Conservation (phyloP, 2,888 invertebrate genomes). For the Elgonia sp. region DNA sequence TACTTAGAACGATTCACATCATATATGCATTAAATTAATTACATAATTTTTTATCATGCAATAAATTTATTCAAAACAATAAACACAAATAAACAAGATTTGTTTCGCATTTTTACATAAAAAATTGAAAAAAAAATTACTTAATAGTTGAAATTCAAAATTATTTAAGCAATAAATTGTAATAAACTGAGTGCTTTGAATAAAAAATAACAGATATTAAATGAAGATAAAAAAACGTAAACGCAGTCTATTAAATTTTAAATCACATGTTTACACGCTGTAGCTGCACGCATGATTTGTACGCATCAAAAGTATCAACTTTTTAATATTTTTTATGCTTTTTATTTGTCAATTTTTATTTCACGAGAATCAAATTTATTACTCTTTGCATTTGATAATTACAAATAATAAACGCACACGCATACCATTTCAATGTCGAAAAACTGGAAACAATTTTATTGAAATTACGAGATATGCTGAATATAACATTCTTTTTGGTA, state of each 20-base stretch:
- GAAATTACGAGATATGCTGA: slow-evolving; percentile 45
- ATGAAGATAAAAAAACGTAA: background rate
- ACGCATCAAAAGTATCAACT: slow-evolving; percentile 1
- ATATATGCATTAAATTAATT: background rate
- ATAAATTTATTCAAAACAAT: background rate
- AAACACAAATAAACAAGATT: background rate
- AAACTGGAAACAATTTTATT: slow-evolving; percentile 46
- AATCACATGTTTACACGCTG: background rate
- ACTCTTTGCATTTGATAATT: slow-evolving; percentile 45
- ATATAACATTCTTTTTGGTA: slow-evolving; percentile 51
- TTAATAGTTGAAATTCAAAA: too few species aligned
- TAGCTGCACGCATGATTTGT: background rate
- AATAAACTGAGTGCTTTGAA: background rate
- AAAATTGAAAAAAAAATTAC: too few species aligned
- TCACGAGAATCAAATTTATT: slow-evolving; percentile 22
- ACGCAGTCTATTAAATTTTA: slow-evolving; percentile 6
- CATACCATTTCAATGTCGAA: slow-evolving; percentile 27
- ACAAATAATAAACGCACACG: slow-evolving; percentile 44
- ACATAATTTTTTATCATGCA: background rate
- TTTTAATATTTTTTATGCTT: slow-evolving; percentile 12
- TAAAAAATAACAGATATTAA: background rate
- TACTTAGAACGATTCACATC: background rate
- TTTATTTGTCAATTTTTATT: slow-evolving; percentile 42
- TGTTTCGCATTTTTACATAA: too few species aligned
- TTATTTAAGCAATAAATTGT: background rate